phyloP scores from a whole-genome alignment of 2,113 vertebrate species.

The Pycnonotus jocosus region DNA sequence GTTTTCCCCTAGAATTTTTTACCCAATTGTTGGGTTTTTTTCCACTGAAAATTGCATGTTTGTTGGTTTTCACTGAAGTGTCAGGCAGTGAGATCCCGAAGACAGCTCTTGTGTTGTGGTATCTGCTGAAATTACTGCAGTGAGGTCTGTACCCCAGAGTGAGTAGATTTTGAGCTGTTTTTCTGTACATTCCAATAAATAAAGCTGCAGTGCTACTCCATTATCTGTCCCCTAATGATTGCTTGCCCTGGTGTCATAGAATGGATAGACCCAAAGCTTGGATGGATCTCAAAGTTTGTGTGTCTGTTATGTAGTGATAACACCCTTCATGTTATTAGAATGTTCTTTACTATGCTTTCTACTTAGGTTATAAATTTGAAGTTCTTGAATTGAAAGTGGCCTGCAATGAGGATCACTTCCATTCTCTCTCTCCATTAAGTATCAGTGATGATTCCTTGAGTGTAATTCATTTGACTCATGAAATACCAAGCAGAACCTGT shows the following conservation, averaged over 20 bases:
- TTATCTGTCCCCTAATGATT: neutral
- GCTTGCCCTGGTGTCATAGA: neutral
- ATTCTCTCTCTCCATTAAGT: neutral
- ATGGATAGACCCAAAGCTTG: neutral
- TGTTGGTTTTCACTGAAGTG: neutral
- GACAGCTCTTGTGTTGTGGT: neutral
- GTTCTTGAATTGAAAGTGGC: neutral
- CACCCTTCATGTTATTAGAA: neutral
- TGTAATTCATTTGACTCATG: neutral
- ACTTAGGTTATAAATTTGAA: neutral
- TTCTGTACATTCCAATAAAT: neutral
- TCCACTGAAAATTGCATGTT: accelerated
- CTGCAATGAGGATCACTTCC: neutral
- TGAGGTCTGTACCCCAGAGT: neutral
- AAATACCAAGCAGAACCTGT: neutral
- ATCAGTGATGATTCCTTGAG: neutral
- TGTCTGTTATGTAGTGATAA: neutral
- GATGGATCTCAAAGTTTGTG: neutral
- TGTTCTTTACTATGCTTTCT: neutral
- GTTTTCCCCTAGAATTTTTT: neutral
- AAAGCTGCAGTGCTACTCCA: neutral
- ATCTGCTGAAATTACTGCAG: neutral
- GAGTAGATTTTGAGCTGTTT: neutral
- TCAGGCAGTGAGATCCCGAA: neutral
- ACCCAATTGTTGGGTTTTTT: neutral